Percentiles rank a stretch among this genome's conserved stretches.
Conservation (phyloP, 2,888 invertebrate species). For the Lochmaea crataegi region DNA sequence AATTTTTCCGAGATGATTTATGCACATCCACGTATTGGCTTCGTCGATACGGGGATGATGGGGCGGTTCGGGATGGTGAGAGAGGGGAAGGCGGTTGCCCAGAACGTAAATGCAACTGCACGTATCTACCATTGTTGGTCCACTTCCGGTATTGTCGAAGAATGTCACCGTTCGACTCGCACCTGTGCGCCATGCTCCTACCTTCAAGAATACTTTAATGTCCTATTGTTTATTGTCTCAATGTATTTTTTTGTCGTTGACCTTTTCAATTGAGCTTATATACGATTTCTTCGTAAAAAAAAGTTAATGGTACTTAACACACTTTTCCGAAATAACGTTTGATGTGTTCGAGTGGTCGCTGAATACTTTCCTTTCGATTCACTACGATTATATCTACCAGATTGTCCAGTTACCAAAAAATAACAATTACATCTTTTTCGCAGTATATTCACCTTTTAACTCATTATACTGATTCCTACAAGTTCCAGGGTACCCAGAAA, state of each 20-base stretch:
- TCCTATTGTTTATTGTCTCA: conserved; percentile 46
- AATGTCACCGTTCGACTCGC: conserved; percentile 50
- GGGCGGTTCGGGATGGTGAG: conserved; percentile 48
- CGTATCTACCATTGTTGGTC: conserved; percentile 62
- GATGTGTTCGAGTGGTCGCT: neutral
- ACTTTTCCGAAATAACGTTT: conserved; percentile 28
- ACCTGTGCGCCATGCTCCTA: conserved; percentile 49
- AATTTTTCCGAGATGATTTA: conserved; percentile 52
- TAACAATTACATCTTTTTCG: too few species aligned
- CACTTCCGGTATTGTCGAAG: conserved; percentile 61
- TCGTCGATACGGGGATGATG: conserved; percentile 44
- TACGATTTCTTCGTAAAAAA: conserved; percentile 37
- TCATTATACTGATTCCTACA: too few species aligned
- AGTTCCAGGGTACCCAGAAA: too few species aligned
- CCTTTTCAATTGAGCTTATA: conserved; percentile 32
- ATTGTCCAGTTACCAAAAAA: neutral
- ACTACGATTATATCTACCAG: neutral
- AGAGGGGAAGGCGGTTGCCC: conserved; percentile 53
- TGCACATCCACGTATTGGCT: conserved; percentile 58
- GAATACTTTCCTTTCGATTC: neutral
- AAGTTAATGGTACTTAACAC: conserved; percentile 32
- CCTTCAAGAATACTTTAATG: conserved; percentile 42
- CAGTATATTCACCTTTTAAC: too few species aligned
- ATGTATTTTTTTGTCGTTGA: conserved; percentile 39
- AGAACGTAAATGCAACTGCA: conserved; percentile 60